Percentiles rank a stretch among this genome's conserved stretches.
Conservation (phyloP, 2,888 invertebrate genomes). For the Calliphora vomitoria region DNA sequence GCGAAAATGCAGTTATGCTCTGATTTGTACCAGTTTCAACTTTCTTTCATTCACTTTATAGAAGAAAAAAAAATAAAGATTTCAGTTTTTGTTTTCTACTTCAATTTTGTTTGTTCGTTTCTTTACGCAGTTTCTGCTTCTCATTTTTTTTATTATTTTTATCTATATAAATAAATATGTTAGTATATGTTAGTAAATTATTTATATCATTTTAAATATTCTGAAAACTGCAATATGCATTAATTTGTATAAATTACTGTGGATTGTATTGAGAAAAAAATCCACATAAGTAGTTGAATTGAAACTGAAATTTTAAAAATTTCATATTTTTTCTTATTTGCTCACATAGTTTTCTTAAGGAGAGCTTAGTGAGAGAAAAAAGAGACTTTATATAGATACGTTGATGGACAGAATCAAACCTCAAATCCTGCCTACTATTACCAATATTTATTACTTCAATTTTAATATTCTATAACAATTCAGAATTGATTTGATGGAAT, state of each 20-base stretch:
- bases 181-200: background rate
- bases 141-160: conserved; percentile 24
- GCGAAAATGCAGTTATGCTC: conserved; percentile 85
- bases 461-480: no score
- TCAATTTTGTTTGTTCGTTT: conserved; percentile 38
- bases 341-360: no score
- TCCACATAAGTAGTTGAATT: background rate
- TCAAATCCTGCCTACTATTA: no score
- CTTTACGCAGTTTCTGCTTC: conserved; percentile 39
- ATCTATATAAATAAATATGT: background rate
- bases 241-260: conserved; percentile 55
- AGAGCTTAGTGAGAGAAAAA: no score
- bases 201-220: conserved; percentile 2
- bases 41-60: conserved; percentile 81
- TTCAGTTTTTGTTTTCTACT: conserved; percentile 56
- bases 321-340: background rate
- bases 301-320: conserved; percentile 37
- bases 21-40: conserved; percentile 85
- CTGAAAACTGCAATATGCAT: conserved; percentile 35
- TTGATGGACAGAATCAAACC: no score
- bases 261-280: background rate
- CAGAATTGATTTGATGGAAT: no score
- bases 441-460: no score
- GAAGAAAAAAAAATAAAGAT: conserved; percentile 33
- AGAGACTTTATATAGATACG: no score